phyloP scores from a whole-genome alignment of 2,113 vertebrate genomes.

The Corythornis vintsioides region DNA sequence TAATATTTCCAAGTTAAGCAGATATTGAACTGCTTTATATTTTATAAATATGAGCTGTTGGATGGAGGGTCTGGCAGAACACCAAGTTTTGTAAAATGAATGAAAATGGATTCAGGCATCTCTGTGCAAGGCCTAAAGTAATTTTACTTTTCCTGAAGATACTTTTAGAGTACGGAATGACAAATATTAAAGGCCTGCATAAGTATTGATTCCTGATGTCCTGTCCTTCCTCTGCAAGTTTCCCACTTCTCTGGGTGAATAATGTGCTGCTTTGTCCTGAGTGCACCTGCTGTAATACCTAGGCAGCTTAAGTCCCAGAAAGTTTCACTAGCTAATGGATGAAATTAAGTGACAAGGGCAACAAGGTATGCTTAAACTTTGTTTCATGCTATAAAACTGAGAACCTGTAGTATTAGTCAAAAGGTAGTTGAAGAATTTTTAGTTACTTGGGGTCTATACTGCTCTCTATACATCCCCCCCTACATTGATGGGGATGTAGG shows the following conservation, averaged over 20 bases:
- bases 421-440: not conserved
- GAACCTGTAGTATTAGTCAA: not conserved
- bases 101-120: not conserved
- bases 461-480: not conserved
- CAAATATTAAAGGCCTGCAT: not conserved
- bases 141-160: not conserved
- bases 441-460: not conserved
- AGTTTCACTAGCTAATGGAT: not conserved
- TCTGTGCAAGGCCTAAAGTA: not conserved
- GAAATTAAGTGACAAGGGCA: not conserved
- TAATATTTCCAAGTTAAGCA: not conserved
- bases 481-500: not conserved
- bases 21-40: not conserved
- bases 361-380: not conserved
- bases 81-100: not conserved
- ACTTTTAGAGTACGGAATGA: not conserved
- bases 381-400: not conserved
- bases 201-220: not conserved
- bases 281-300: not conserved
- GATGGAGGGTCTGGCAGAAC: not conserved
- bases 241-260: not conserved
- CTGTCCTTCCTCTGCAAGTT: not conserved
- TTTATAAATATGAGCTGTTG: not conserved
- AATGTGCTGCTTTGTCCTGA: not conserved
- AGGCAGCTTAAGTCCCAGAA: not conserved